Percentiles rank a stretch among this genome's conserved stretches.
These are phyloP conservation scores for Callosobruchus maculatus DNA, from an alignment of 2,888 invertebrate species.

Conservation along the genomic window DNA sequence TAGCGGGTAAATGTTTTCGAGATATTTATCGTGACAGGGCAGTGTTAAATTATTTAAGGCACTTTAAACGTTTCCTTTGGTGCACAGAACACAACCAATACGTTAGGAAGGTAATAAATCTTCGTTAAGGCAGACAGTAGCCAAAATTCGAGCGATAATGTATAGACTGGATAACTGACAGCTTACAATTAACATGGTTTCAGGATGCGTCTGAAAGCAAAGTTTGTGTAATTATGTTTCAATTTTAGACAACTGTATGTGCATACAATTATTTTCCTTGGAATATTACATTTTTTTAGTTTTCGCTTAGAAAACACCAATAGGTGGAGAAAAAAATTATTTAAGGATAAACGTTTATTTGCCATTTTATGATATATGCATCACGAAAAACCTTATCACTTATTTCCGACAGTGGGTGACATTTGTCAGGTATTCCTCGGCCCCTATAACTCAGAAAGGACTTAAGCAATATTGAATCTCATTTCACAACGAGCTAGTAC, in stretches of 20 bases:
- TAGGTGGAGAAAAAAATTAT: too few species aligned
- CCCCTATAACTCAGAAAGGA: too few species aligned
- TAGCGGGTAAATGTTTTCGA: conserved; percentile 20
- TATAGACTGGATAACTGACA: not conserved
- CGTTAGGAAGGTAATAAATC: not conserved
- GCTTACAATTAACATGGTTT: not conserved
- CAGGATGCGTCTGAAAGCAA: not conserved
- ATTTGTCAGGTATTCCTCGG: too few species aligned
- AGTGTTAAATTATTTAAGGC: conserved; percentile 23
- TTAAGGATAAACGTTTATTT: too few species aligned
- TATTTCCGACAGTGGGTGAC: too few species aligned
- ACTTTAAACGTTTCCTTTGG: conserved; percentile 21
- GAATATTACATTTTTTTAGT: not conserved
- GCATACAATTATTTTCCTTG: not conserved
- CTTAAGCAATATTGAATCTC: too few species aligned
- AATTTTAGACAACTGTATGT: not conserved
- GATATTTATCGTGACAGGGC: conserved; percentile 22
- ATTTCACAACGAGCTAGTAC: too few species aligned
- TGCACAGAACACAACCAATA: not conserved
- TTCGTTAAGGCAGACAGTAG: not conserved
- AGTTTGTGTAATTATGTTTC: not conserved
- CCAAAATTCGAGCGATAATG: not conserved
- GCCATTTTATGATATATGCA: too few species aligned
- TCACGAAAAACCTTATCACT: too few species aligned
- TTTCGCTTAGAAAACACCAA: too few species aligned